Evolutionary conservation across 2,113 vertebrate species (phyloP).

Genomic region (Crotalus horridus): DNA sequence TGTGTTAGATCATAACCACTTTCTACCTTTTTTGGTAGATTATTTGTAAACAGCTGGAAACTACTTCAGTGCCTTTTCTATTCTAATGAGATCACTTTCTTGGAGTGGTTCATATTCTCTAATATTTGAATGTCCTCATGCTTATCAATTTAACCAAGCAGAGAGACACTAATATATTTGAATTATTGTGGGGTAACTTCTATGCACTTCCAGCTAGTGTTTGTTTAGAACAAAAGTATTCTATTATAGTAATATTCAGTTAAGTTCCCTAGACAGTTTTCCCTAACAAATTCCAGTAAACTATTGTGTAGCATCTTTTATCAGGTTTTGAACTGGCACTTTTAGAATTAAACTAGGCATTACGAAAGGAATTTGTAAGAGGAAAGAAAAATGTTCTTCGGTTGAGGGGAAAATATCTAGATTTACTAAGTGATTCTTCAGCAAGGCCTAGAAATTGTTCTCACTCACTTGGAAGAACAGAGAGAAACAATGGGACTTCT

Average conservation of each 20-base stretch:
- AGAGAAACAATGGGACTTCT: neutral
- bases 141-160: conserved; percentile 38
- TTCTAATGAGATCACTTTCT: conserved; percentile 48
- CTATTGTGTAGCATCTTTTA: conserved; percentile 1
- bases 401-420: neutral
- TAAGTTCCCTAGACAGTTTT: conserved; percentile 10
- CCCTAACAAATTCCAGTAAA: conserved; percentile 18
- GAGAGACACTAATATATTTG: conserved; percentile 33
- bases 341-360: neutral
- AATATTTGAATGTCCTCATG: conserved; percentile 37
- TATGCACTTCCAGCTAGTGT: conserved; percentile 30
- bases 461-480: neutral
- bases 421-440: neutral
- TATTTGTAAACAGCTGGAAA: conserved; percentile 58
- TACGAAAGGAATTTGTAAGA: neutral
- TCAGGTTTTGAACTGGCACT: conserved; percentile 18
- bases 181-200: conserved; percentile 9
- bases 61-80: conserved; percentile 74
- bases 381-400: neutral
- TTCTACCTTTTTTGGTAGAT: conserved; percentile 32
- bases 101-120: conserved; percentile 23
- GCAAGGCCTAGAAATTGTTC: neutral
- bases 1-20: conserved; percentile 20
- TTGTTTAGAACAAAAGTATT: conserved; percentile 13
- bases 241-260: neutral